Evolutionary conservation across 2,888 invertebrate species (phyloP), one percentile per base, ranked within the genome.

Genomic region (Agrilus mali): DNA sequence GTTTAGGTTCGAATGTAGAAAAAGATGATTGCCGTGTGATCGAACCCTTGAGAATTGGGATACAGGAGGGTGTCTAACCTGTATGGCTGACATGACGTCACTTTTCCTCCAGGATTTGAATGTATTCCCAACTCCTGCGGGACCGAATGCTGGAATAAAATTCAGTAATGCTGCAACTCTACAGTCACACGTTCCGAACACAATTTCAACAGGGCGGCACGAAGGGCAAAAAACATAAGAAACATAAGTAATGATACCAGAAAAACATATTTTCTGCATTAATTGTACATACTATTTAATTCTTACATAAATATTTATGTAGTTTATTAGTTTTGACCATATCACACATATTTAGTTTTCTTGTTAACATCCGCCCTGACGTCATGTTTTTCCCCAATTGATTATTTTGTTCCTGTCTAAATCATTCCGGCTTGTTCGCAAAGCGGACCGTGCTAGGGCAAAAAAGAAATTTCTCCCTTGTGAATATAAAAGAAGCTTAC

Each of bases 381-480:
- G 7, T n/a, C n/a, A n/a, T n/a, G n/a, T 22, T 6, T 22, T 27
- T 27, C 10, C 10, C 10, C 8, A 10, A 10, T 27, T 27, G 27
- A 27, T 27, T 10, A 4, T 27, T 8, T 10, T 4, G 27, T 10
- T 27, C 8, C 27, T 27, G 2, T 27, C 27, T 20, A 20, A 27
- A 27, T 27, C 10, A 52, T 49, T 50, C 55, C 50, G 48, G 49
- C 48, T 50, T 45, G 42, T 49, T 46, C 47, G 47, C 44, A 50
- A 45, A 38, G 45, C 41, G 47, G 42, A 41, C 27, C 32, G 15
- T 38, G 58, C 61, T 55, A 56, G 61, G 61, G 60, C 58, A 62
- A 58, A 57, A 60, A 61, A 64, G 59, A 66, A 66, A 66, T 66
- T 65, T 64, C 64, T 65, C 66, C 65, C 66, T 56, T 60, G 65